Percentiles rank a stretch among this genome's conserved stretches.
phyloP scores from a whole-genome alignment of 92 coral and sea anemone species.

The Umimayanthus kanabou region DNA sequence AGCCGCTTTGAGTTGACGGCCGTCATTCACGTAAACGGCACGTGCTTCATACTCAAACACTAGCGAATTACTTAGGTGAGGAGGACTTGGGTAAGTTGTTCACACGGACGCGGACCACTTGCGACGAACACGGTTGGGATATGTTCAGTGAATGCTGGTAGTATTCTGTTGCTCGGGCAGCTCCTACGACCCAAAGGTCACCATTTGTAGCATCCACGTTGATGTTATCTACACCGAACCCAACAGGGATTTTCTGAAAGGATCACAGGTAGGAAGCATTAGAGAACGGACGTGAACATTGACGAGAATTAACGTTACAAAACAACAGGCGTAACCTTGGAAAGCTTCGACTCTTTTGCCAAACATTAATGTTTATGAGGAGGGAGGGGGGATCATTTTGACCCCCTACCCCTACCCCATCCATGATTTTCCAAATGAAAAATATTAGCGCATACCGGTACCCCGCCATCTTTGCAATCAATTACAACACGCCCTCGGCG shows the following conservation, averaged over 20 bases:
- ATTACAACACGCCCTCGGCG: no score
- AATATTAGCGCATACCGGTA: no score
- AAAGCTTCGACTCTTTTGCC: no score
- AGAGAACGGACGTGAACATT: neutral
- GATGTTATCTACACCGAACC: constrained; percentile 64
- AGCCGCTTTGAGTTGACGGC: constrained; percentile 3
- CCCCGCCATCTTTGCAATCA: no score
- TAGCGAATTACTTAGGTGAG: neutral
- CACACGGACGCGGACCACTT: constrained; percentile 17
- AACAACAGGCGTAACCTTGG: no score
- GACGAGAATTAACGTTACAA: no score
- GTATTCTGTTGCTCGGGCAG: neutral
- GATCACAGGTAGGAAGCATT: neutral
- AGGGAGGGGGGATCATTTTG: neutral
- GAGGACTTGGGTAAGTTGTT: constrained; percentile 4
- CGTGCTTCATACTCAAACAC: neutral
- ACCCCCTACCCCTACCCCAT: neutral
- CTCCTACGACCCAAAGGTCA: constrained; percentile 72
- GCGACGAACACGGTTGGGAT: neutral
- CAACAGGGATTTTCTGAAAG: neutral
- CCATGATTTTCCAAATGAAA: neutral
- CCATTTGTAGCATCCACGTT: constrained; percentile 72
- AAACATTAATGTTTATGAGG: no score
- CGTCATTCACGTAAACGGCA: constrained; percentile 12
- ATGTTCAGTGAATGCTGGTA: neutral